Base-by-base conservation (phyloP, 2,797 vertebrate genomes). In the Odontamblyopus lacepedii region DNA sequence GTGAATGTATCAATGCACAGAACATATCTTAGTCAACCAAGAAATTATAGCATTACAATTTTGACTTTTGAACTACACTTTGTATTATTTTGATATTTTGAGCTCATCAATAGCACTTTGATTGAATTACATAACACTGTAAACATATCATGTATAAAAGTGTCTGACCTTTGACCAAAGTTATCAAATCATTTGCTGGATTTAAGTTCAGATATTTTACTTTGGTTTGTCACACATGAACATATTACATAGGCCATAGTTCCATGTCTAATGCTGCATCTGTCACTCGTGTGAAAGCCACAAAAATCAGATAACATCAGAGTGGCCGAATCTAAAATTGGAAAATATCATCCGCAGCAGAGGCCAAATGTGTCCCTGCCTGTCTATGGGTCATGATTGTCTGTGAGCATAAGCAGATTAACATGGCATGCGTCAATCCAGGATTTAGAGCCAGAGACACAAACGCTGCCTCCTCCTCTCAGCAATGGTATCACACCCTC, bases 381-480 rank as follows among this genome's bases (percentile, higher is more conserved):
- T 66, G 51, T 77, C 82, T 83, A 70, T 79, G 81, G 80, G 79
- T 89, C 91, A 84, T 91, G 89, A 93, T 90, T 92, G 92, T 89
- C 89, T 92, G 83, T 79, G 83, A 83, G 85, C 41, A 65, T 94
- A 94, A 95, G 88, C 80, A 92, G 94, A 94, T 95, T 94, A 94
- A 91, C 90, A 92, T 87, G 86, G 87, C 88, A 92, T 90, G 90
- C 83, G 89, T 94, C 93, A 94, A 92, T 91, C 85, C 87, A 88
- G 93, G 92, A 92, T 93, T 94, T 92, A 89, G 84, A 89, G 82
- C 81, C 87, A 88, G 79, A 86, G 87, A 89, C 89, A 93, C 78
- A 87, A 89, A 89, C 78, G 78, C 82, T 83, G 82, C 79, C 80
- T 87, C 87, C 82, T 84, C 70, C 74, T 82, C 73, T 74, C 80